phyloP scores from a whole-genome alignment of 1,140 invertebrate genomes.

The Drusus annulatus region DNA sequence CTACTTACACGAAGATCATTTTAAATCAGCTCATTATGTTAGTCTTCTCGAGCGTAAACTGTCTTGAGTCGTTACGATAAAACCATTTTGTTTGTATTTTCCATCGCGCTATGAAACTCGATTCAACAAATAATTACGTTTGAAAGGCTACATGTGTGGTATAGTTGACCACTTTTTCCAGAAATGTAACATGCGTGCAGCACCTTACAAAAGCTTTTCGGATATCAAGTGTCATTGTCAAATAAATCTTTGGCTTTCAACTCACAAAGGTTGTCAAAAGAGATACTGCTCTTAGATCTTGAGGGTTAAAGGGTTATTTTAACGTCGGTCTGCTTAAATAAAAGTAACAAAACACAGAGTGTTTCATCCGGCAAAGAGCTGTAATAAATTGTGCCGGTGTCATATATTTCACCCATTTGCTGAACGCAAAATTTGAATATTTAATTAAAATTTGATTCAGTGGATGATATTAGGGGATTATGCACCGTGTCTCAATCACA shows the following conservation, averaged over 20 bases:
- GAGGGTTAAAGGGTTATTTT: not conserved
- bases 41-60: no score
- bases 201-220: not conserved
- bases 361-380: not conserved
- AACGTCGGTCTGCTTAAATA: not conserved
- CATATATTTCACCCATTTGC: not conserved
- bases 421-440: not conserved
- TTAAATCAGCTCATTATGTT: no score
- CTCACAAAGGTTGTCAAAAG: not conserved
- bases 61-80: no score
- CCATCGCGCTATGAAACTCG: no score
- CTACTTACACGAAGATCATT: not conserved
- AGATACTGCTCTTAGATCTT: not conserved
- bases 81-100: no score
- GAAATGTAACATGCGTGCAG: not conserved
- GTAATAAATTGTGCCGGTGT: not conserved
- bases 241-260: not conserved
- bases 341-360: not conserved
- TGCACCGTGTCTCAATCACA: constrained; percentile 8
- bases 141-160: no score
- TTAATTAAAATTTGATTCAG: constrained; percentile 25
- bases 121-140: no score
- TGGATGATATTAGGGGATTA: constrained; percentile 9
- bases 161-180: no score
- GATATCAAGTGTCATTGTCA: constrained; percentile 1